A percentile compares a stretch with the other conserved stretches of the same genome.
phyloP scores from a whole-genome alignment of 1,140 invertebrate genomes.

The Formica exsecta region DNA sequence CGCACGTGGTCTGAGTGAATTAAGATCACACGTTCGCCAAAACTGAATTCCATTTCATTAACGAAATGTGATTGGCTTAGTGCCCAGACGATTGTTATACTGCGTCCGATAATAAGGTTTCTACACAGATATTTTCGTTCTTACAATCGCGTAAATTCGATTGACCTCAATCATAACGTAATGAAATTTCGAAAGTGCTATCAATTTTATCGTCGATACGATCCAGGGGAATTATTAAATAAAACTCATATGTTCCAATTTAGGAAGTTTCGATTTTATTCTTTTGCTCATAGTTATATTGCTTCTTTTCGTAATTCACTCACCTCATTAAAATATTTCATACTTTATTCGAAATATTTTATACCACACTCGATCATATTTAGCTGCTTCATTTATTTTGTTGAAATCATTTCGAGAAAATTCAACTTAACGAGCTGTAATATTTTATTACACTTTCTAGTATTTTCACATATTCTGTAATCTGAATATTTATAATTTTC shows the following conservation, averaged over 20 bases:
- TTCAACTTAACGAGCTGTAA: constrained; percentile 28
- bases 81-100: constrained; percentile 62
- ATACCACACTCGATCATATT: constrained; percentile 19
- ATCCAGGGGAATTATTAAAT: constrained; percentile 7
- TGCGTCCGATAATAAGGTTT: constrained; percentile 36
- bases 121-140: constrained; percentile 32
- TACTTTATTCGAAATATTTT: constrained; percentile 35
- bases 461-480: constrained; percentile 29
- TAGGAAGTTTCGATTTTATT: neutral
- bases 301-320: neutral
- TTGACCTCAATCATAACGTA: constrained; percentile 20
- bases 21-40: constrained; percentile 58
- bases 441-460: constrained; percentile 20
- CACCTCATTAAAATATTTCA: constrained; percentile 5
- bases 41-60: constrained; percentile 67
- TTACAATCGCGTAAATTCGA: constrained; percentile 61
- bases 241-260: constrained; percentile 33
- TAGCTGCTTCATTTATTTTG: constrained; percentile 13
- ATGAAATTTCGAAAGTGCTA: constrained; percentile 41
- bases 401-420: neutral
- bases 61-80: constrained; percentile 69
- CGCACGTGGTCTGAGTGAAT: constrained; percentile 29
- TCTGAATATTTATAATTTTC: constrained; percentile 36
- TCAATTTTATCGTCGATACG: constrained; percentile 29
- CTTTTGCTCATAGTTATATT: neutral